Base-by-base conservation (phyloP, 2,888 invertebrate species). In the Hirtodrosophila confusa region DNA sequence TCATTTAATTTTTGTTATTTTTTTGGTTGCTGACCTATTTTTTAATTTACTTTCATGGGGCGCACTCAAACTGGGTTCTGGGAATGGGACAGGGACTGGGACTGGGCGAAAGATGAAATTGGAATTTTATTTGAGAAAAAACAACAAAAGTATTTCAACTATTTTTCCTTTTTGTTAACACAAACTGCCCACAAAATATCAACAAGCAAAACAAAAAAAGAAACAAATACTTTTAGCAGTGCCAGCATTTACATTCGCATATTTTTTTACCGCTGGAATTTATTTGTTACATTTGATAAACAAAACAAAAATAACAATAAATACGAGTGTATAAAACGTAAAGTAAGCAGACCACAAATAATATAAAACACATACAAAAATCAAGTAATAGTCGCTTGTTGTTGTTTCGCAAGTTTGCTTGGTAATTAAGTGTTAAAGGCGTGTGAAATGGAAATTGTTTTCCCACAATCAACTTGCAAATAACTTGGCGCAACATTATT, bases 71-170 rank as follows among this genome's bases (percentile, higher is more conserved):
- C 27, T 27, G 5, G 27, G 27, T n/a, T 2, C 27, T 27, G 5
- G 3, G 31, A 31, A 0, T 31, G 31, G 9, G 24, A n/a, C n/a
- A n/a, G n/a, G 27, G 27, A 5, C 27, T 27, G 5, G 3, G 31
- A 31, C 7, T 31, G 31, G 9, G 24, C 63, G 9, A 51, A 67
- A 74, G 53, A 73, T 82, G 64, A 80, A 80, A 82, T 80, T 75
- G 80, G 73, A 82, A 73, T 72, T 80, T 85, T 68, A 64, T 63
- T 63, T 61, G 40, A 4, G 6, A 27, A 58, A 62, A 58, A 69
- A 51, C 57, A 78, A 63, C 75, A 71, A 67, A 72, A 77, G 66
- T 65, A 65, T 83, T 86, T 78, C 47, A 27, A 5, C 27, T 27
- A 27, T 27, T 17, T 17, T 17, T 17, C 1, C 2, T 17, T 17